Percentiles rank a stretch among this genome's conserved stretches.
These are phyloP conservation scores for Yponomeuta evonymella DNA, from an alignment of 2,888 invertebrate species.

Conservation along the genomic window DNA sequence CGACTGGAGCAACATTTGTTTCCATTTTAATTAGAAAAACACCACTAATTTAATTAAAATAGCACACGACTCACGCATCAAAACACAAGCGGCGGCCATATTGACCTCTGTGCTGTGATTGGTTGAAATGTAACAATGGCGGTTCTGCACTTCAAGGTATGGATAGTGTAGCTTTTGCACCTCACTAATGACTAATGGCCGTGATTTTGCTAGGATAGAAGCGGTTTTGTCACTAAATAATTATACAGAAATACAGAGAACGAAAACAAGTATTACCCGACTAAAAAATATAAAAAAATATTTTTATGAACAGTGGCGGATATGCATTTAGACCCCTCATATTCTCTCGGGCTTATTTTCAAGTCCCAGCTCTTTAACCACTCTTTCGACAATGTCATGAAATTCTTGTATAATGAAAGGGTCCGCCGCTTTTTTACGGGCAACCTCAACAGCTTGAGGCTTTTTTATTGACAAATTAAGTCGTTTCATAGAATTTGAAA, in stretches of 20 bases:
- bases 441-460: no score
- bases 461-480: no score
- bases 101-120: slow-evolving; percentile 19
- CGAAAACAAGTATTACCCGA: slow-evolving; percentile 4
- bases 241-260: slow-evolving; percentile 7
- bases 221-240: slow-evolving; percentile 17
- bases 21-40: slow-evolving; percentile 22
- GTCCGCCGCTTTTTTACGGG: no score
- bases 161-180: slow-evolving; percentile 6
- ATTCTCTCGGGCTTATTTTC: no score
- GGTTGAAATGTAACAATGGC: slow-evolving; percentile 18
- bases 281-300: slow-evolving; percentile 7
- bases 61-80: slow-evolving; percentile 19
- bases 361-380: no score
- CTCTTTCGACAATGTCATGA: no score
- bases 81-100: slow-evolving; percentile 7
- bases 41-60: slow-evolving; percentile 21
- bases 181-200: slow-evolving; percentile 5
- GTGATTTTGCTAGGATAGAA: slow-evolving; percentile 5
- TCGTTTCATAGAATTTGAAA: no score
- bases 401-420: no score
- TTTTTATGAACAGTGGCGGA: background rate
- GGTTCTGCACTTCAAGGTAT: slow-evolving; percentile 6
- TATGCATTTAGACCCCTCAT: no score
- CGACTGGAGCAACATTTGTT: slow-evolving; percentile 23